A percentile compares a stretch with the other conserved stretches of the same genome.
These are phyloP conservation scores for Pempheris klunzingeri DNA, from an alignment of 2,797 vertebrate genomes.

Conservation along the genomic window DNA sequence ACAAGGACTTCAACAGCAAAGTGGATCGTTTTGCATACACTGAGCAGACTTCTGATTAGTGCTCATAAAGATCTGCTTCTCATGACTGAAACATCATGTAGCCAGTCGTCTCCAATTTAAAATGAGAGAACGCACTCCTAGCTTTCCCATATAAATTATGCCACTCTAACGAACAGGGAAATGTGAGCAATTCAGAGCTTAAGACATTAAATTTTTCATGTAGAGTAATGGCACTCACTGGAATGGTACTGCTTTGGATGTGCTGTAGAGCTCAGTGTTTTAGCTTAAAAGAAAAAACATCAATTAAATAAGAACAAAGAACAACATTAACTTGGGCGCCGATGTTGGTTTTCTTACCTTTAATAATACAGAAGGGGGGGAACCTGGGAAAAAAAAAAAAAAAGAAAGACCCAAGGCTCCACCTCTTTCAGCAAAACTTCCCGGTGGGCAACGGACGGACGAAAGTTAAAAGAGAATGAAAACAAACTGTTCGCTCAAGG, in stretches of 20 bases:
- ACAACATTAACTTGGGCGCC: not conserved
- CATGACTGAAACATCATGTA: slow-evolving; percentile 41
- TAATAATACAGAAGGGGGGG: slow-evolving; percentile 21
- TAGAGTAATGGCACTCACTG: slow-evolving; percentile 38
- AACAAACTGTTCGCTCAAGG: slow-evolving; percentile 56
- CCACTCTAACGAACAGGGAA: slow-evolving; percentile 41
- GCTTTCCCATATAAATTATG: slow-evolving; percentile 49
- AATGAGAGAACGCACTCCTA: slow-evolving; percentile 28
- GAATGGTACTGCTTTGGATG: slow-evolving; percentile 15
- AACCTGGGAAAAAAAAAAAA: slow-evolving; percentile 9
- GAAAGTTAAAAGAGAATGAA: slow-evolving; percentile 44
- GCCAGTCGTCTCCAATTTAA: slow-evolving; percentile 34
- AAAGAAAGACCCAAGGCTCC: not conserved
- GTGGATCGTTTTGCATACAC: slow-evolving; percentile 3
- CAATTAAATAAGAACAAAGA: slow-evolving; percentile 24
- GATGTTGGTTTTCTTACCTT: slow-evolving; percentile 29
- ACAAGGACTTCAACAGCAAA: slow-evolving; percentile 7
- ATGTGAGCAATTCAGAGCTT: slow-evolving; percentile 35
- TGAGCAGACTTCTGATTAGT: slow-evolving; percentile 19
- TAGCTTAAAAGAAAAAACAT: slow-evolving; percentile 19
- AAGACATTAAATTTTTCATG: slow-evolving; percentile 53
- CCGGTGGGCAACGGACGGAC: slow-evolving; percentile 4
- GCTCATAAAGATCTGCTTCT: slow-evolving; percentile 30
- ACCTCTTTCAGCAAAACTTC: slow-evolving; percentile 28
- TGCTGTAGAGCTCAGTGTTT: not conserved